These are phyloP conservation scores for Echiichthys vipera DNA, from an alignment of 2,797 vertebrate genomes.

Conservation along the genomic window DNA sequence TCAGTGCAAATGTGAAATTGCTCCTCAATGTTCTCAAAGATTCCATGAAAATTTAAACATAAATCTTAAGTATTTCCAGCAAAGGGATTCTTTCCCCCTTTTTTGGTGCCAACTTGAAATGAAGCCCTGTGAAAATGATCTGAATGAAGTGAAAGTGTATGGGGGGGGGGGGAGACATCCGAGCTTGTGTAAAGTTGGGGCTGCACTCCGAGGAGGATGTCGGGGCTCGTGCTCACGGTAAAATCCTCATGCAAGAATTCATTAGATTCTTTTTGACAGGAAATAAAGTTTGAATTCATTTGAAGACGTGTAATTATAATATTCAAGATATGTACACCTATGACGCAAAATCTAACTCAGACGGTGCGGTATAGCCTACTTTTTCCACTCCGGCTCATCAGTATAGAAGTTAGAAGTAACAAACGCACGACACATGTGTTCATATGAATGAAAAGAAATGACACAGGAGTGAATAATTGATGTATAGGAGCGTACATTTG, in stretches of 20 bases:
- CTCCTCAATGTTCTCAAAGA: constrained; percentile 90
- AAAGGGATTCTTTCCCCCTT: constrained; percentile 76
- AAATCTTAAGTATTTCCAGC: constrained; percentile 87
- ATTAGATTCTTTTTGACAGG: constrained; percentile 79
- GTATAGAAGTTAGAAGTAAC: constrained; percentile 55
- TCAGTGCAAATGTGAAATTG: constrained; percentile 90
- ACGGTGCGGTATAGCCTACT: constrained; percentile 37
- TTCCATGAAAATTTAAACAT: constrained; percentile 89
- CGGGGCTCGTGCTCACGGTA: constrained; percentile 72
- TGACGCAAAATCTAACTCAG: constrained; percentile 67
- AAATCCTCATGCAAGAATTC: constrained; percentile 80
- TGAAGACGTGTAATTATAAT: constrained; percentile 77
- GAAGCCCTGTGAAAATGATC: constrained; percentile 84
- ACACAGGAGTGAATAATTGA: constrained; percentile 67
- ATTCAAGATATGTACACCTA: constrained; percentile 77
- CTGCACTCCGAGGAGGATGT: constrained; percentile 72
- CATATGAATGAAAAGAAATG: constrained; percentile 62
- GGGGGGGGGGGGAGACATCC: constrained; percentile 59
- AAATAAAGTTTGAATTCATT: constrained; percentile 81
- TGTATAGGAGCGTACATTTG: constrained; percentile 40
- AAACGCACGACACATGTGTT: constrained; percentile 44
- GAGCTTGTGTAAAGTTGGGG: constrained; percentile 81
- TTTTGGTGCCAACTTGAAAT: constrained; percentile 82
- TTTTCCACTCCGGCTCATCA: constrained; percentile 38
- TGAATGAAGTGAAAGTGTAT: constrained; percentile 79